phyloP scores from a whole-genome alignment of 2,888 invertebrate species.

The Andricus quercusramuli region DNA sequence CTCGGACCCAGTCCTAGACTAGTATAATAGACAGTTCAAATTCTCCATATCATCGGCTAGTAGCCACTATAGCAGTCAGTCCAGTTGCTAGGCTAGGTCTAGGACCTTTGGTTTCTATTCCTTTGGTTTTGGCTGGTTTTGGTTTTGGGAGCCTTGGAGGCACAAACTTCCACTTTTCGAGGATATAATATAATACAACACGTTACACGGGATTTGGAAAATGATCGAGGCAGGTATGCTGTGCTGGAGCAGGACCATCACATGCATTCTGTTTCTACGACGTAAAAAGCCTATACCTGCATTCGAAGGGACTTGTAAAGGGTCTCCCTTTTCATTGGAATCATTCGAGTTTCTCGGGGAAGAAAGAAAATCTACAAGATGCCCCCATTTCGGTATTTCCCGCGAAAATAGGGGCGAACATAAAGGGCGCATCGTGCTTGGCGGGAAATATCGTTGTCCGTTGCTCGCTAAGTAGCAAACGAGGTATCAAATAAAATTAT shows the following conservation, averaged over 20 bases:
- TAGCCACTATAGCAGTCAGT: background rate
- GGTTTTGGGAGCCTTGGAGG: background rate
- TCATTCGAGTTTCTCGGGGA: slow-evolving; percentile 8
- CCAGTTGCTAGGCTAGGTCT: slow-evolving; percentile 32
- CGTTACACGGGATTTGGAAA: slow-evolving; percentile 8
- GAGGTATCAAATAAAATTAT: background rate
- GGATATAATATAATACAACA: background rate
- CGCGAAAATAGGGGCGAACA: slow-evolving; percentile 23
- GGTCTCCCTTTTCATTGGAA: slow-evolving; percentile 11
- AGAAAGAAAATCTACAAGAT: slow-evolving; percentile 29
- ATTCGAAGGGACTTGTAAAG: slow-evolving; percentile 8
- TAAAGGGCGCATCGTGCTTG: slow-evolving; percentile 12
- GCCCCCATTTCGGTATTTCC: slow-evolving; percentile 32
- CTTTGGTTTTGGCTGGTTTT: background rate
- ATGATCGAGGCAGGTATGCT: slow-evolving; percentile 32
- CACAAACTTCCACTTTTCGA: background rate
- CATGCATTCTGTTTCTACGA: background rate
- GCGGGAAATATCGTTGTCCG: slow-evolving; percentile 5
- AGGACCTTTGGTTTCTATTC: background rate
- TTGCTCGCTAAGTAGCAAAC: background rate
- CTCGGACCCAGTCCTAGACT: slow-evolving; percentile 6
- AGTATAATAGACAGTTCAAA: background rate
- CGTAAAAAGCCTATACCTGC: slow-evolving; percentile 30
- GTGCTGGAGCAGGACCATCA: no score
- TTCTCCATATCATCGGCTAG: background rate